These are phyloP conservation scores for Argentina silus DNA, from an alignment of 2,797 vertebrate genomes.

Conservation along the genomic window DNA sequence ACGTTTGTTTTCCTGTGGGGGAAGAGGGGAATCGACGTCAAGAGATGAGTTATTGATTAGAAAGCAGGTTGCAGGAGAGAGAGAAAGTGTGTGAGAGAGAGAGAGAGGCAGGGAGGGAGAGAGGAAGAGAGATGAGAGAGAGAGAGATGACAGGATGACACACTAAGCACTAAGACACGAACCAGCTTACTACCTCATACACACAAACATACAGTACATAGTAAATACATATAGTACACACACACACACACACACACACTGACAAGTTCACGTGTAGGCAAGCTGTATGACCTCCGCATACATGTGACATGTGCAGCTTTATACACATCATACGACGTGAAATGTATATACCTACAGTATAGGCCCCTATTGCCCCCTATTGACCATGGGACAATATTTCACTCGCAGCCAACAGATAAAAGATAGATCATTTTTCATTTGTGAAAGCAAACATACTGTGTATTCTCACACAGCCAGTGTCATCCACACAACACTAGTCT, in stretches of 20 bases:
- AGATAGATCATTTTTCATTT: conserved; percentile 48
- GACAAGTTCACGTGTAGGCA: neutral
- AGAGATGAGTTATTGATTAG: conserved; percentile 83
- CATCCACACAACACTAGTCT: conserved; percentile 45
- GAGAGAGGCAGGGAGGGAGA: conserved; percentile 45
- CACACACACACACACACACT: neutral
- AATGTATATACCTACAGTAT: conserved; percentile 49
- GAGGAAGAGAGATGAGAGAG: conserved; percentile 35
- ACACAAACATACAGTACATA: neutral
- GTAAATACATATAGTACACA: neutral
- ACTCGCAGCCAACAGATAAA: conserved; percentile 69
- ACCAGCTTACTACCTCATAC: neutral
- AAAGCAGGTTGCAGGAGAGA: conserved; percentile 61
- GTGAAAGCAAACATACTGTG: conserved; percentile 56
- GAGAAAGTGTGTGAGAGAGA: conserved; percentile 15
- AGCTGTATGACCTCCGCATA: no score
- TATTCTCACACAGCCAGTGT: conserved; percentile 41
- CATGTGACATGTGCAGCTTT: neutral
- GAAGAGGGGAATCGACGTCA: conserved; percentile 69
- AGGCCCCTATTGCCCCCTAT: no score
- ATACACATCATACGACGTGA: neutral
- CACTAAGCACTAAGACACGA: neutral
- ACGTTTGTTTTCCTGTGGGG: conserved; percentile 79
- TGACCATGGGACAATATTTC: conserved; percentile 67
- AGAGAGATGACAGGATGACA: conserved; percentile 6